These are phyloP conservation scores for Drosophila phalerata DNA, from an alignment of 2,888 invertebrate genomes.

Conservation along the genomic window DNA sequence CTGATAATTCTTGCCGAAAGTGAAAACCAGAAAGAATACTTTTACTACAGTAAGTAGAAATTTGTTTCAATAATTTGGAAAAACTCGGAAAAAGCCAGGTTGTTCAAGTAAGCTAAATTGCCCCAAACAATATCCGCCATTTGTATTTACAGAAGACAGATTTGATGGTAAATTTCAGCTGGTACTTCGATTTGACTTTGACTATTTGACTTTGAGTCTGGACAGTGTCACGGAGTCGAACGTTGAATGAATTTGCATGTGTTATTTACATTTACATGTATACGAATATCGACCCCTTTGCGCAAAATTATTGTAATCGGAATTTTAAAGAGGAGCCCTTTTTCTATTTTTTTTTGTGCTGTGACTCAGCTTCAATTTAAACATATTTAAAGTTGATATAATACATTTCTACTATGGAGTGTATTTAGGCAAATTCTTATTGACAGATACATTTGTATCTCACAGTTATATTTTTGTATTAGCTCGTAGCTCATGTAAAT, in stretches of 20 bases:
- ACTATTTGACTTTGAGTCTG: background rate
- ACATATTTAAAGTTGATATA: background rate
- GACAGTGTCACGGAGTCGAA: background rate
- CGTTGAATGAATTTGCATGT: background rate
- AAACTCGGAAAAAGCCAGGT: no score
- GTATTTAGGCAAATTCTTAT: no score
- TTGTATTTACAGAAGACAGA: constrained; percentile 1
- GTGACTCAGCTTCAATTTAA: background rate
- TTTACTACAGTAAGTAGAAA: no score
- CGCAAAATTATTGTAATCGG: background rate
- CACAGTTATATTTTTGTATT: no score
- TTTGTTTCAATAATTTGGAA: no score
- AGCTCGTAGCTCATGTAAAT: no score
- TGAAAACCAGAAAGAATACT: no score
- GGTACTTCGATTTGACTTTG: background rate
- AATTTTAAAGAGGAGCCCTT: background rate
- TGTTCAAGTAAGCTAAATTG: background rate
- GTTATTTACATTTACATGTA: background rate
- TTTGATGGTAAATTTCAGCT: background rate
- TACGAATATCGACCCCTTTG: background rate
- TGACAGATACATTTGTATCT: no score
- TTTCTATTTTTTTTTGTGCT: background rate
- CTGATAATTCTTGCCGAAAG: no score
- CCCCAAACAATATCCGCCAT: background rate
- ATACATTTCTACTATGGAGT: no score